Evolutionary conservation across 2,113 vertebrate species (phyloP).

Genomic region (Hydrolagus affinis): DNA sequence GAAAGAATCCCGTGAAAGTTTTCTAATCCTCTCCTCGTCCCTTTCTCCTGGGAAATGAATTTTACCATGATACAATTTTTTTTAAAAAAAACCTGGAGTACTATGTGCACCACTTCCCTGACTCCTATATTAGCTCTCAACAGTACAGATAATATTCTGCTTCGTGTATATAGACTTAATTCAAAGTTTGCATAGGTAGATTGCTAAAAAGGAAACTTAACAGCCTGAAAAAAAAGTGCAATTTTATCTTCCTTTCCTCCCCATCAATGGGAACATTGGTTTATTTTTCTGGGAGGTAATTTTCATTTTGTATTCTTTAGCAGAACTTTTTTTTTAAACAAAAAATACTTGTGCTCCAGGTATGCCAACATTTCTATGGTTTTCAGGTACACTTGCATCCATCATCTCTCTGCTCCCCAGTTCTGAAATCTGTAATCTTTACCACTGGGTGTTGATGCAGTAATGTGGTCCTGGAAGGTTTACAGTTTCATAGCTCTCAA

Average conservation of each 20-base stretch:
- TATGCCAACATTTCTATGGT: slow-evolving; percentile 18
- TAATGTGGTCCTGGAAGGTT: slow-evolving; percentile 16
- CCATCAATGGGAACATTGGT: not conserved
- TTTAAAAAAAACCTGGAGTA: not conserved
- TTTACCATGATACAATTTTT: not conserved
- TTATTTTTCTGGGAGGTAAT: not conserved
- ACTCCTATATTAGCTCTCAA: not conserved
- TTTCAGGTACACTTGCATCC: slow-evolving; percentile 7
- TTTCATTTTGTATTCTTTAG: not conserved
- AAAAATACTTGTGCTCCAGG: not conserved
- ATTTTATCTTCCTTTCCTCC: not conserved
- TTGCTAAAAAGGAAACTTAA: not conserved
- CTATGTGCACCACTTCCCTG: not conserved
- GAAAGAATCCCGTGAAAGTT: slow-evolving; percentile 34
- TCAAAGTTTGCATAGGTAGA: too few relatives aligned
- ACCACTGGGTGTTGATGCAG: slow-evolving; percentile 8
- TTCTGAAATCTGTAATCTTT: not conserved
- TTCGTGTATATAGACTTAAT: slow-evolving; percentile 39
- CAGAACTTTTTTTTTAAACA: too few relatives aligned
- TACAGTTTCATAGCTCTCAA: not conserved
- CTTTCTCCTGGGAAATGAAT: slow-evolving; percentile 38
- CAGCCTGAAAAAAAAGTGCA: not conserved
- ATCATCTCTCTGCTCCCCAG: not conserved
- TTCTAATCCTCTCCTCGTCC: slow-evolving; percentile 44
- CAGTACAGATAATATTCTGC: not conserved